A percentile compares a stretch with the other conserved stretches of the same genome.
Evolutionary conservation across 2,113 vertebrate genomes (phyloP).

Genomic region (Colius striatus): DNA sequence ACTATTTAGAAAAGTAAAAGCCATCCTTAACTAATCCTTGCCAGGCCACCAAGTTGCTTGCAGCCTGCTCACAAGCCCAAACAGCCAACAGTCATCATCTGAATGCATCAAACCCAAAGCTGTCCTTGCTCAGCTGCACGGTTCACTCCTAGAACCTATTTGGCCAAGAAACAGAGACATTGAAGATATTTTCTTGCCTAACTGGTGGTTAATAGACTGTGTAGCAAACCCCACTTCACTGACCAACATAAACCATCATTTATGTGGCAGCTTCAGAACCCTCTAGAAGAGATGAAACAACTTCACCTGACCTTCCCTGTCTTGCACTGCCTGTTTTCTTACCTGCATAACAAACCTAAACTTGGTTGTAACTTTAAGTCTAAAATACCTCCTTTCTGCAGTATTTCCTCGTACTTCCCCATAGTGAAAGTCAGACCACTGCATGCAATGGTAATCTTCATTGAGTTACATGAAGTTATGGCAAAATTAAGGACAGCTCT

Average conservation of each 20-base stretch:
- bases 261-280: background rate
- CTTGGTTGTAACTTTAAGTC: background rate
- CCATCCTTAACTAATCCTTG: background rate
- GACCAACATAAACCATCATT: conserved; percentile 1
- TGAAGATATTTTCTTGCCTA: background rate
- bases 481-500: background rate
- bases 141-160: background rate
- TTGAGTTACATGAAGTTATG: background rate
- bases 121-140: background rate
- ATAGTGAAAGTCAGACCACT: background rate
- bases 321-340: background rate
- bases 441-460: background rate
- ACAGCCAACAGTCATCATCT: background rate
- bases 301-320: background rate
- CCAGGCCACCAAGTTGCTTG: background rate
- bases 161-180: background rate
- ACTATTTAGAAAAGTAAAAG: background rate
- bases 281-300: background rate
- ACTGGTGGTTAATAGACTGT: background rate
- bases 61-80: background rate
- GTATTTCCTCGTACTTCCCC: background rate
- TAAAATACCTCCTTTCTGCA: background rate
- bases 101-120: background rate
- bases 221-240: background rate
- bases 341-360: background rate